Evolutionary conservation across 2,113 vertebrate species (phyloP).

Genomic region (Rhadina sibilatrix): DNA sequence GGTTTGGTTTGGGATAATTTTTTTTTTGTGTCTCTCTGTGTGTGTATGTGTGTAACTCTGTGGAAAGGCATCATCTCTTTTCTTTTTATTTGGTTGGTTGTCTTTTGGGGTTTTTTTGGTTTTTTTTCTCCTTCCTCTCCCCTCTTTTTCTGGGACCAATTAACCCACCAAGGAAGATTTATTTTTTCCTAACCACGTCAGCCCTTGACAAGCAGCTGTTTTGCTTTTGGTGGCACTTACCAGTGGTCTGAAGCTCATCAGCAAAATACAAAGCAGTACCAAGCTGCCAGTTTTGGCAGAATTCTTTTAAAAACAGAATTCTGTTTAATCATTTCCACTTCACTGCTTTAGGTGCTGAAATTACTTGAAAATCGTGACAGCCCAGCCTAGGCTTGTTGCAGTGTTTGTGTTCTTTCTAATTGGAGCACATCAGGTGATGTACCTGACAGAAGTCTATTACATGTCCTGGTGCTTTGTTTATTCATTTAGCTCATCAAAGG

Average conservation of each 20-base stretch:
- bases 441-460: neutral
- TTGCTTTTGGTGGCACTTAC: neutral
- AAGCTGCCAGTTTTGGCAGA: neutral
- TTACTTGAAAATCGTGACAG: neutral
- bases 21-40: no score
- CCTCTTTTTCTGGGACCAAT: neutral
- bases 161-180: neutral
- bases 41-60: no score
- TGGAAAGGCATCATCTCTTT: neutral
- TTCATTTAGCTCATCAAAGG: neutral
- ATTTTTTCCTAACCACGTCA: neutral
- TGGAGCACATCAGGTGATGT: neutral
- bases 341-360: neutral
- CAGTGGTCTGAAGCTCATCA: neutral
- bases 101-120: neutral
- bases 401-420: neutral
- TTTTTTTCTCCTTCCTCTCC: neutral
- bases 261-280: neutral
- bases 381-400: neutral
- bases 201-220: neutral
- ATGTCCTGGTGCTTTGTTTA: neutral
- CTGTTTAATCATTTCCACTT: neutral
- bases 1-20: neutral
- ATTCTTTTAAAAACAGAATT: neutral
- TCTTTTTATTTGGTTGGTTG: neutral